Conservation (phyloP, 1,140 invertebrate genomes). For the Scaptomyza montana region DNA sequence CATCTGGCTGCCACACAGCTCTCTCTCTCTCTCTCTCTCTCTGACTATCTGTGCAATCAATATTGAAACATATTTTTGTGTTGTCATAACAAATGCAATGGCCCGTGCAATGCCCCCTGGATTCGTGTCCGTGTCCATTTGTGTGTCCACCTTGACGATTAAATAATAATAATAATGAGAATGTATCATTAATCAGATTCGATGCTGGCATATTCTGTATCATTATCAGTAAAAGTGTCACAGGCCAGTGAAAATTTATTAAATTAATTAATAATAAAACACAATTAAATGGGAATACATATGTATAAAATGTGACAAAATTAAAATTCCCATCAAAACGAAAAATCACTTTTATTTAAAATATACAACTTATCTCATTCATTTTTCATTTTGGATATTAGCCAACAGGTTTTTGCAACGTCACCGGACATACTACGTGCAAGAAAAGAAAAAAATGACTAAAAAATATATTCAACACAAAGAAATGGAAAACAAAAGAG, state of each 20-base stretch:
- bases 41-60: constrained; percentile 55
- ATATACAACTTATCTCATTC: too few species aligned
- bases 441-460: constrained; percentile 11
- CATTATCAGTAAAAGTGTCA: constrained; percentile 75
- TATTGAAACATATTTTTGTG: constrained; percentile 36
- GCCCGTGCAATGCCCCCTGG: constrained; percentile 45
- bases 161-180: constrained; percentile 24
- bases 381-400: constrained; percentile 23
- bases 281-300: constrained; percentile 26
- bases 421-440: constrained; percentile 35
- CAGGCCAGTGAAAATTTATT: constrained; percentile 67
- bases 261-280: constrained; percentile 62
- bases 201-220: constrained; percentile 42
- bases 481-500: constrained; percentile 34
- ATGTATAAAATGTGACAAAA: constrained; percentile 1
- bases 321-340: constrained; percentile 23
- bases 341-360: constrained; percentile 42
- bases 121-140: constrained; percentile 36
- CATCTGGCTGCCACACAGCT: constrained; percentile 1
- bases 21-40: too few species aligned
- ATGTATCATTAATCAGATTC: constrained; percentile 71
- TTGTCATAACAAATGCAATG: constrained; percentile 50
- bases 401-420: constrained; percentile 49
- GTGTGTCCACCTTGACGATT: constrained; percentile 39
- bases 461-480: constrained; percentile 21